phyloP scores from a whole-genome alignment of 2,113 vertebrate species.

The Pundamilia nyererei region DNA sequence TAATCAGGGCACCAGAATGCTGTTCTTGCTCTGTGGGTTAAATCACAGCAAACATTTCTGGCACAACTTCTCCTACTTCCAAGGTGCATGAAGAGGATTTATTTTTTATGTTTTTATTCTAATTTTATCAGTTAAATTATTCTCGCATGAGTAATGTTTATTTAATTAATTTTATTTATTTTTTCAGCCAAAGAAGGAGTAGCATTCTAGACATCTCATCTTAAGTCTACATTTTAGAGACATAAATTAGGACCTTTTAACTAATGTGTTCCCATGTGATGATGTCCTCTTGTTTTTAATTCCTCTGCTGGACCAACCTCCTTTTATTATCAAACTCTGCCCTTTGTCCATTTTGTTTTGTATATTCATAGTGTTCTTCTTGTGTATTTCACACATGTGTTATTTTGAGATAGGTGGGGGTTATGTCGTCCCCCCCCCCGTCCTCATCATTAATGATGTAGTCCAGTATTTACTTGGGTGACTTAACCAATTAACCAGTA shows the following conservation, averaged over 20 bases:
- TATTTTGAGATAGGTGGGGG: neutral
- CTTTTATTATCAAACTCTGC: neutral
- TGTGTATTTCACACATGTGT: accelerated
- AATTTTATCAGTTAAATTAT: neutral
- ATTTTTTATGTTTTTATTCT: neutral
- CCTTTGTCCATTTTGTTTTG: neutral
- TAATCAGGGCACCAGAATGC: neutral
- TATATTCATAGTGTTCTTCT: neutral
- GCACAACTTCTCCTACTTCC: neutral
- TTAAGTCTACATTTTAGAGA: neutral
- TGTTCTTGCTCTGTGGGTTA: neutral
- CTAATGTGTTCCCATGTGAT: neutral
- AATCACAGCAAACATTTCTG: neutral
- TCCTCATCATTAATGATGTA: neutral
- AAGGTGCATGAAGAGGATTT: neutral
- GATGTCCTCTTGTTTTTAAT: neutral
- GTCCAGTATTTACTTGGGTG: neutral
- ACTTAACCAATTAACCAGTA: neutral
- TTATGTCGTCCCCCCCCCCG: neutral
- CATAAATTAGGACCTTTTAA: neutral
- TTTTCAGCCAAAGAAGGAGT: no score
- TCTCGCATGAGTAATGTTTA: neutral
- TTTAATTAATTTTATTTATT: no score
- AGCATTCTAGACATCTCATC: neutral
- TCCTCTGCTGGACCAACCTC: neutral